These are phyloP conservation scores for Typhlichthys subterraneus DNA, from an alignment of 2,797 vertebrate species.

Conservation along the genomic window DNA sequence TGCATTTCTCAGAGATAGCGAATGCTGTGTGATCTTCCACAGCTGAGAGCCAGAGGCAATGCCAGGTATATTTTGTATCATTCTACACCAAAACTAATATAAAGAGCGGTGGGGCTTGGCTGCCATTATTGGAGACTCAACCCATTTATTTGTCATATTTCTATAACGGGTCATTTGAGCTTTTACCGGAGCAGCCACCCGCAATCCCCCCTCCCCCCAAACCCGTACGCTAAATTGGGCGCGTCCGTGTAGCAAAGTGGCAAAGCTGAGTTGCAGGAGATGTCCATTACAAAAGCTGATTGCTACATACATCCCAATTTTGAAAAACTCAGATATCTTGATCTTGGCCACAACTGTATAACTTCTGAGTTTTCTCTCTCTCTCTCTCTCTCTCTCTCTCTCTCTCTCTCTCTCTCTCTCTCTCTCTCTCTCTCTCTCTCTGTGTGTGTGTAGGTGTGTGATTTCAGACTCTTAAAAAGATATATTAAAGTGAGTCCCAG, in stretches of 20 bases:
- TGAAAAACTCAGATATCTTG: not conserved
- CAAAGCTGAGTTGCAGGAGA: slow-evolving; percentile 40
- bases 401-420: not conserved
- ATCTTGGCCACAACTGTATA: not conserved
- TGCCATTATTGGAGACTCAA: slow-evolving; percentile 54
- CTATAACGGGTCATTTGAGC: slow-evolving; percentile 45
- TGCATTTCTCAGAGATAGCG: too few species aligned
- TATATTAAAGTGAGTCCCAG: too few species aligned
- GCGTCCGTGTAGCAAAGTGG: slow-evolving; percentile 38
- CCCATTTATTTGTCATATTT: slow-evolving; percentile 41
- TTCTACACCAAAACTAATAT: slow-evolving; percentile 41
- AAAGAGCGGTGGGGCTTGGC: slow-evolving; percentile 47
- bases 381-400: not conserved
- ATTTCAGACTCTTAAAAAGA: too few species aligned
- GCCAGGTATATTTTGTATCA: slow-evolving; percentile 20
- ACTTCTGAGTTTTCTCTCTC: not conserved
- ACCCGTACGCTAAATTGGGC: slow-evolving; percentile 44
- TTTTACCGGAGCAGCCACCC: slow-evolving; percentile 25
- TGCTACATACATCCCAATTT: slow-evolving; percentile 27
- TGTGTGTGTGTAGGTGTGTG: too few species aligned
- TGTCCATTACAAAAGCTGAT: slow-evolving; percentile 50
- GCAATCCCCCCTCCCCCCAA: slow-evolving; percentile 44
- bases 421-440: not conserved
- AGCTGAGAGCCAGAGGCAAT: slow-evolving; percentile 19
- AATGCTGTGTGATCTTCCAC: slow-evolving; percentile 5